Base-by-base conservation (phyloP, 2,113 vertebrate genomes). In the Anser cygnoides region DNA sequence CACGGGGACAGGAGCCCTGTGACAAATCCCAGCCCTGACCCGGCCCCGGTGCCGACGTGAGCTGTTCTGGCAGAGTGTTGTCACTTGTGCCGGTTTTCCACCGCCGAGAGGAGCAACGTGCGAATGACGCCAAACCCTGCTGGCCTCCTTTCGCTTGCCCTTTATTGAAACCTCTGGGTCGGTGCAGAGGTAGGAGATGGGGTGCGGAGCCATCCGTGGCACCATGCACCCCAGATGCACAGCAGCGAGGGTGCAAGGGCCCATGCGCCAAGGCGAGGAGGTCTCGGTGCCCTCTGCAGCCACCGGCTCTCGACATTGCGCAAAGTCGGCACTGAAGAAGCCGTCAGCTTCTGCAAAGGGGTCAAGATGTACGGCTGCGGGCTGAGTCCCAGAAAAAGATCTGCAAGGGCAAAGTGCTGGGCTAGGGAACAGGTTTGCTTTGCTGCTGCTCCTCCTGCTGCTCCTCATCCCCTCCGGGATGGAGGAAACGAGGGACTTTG, bases 111-210 rank as follows among this genome's bases (percentile, higher is more conserved):
- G 74, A 96, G 92, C 63, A 96, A 94, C 11, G 54, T 76, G 93
- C 0, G 74, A 95, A 95, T 97, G 96, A 95, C 71, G 89, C 93
- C 94, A 95, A 91, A 89, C 71, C 31, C 77, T 5, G 54, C 91
- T 83, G 94, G 84, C 95, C 95, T 92, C 91, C 57, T 97, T 97
- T 95, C 6, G 0, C 81, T 62, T 85, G 95, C 74, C 91, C 93
- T 92, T 92, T 91, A 78, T 8, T 33, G 89, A 37, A 91, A 94
- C 59, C 93, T 41, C 70, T 3, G 0, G 77, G 87, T 81, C 5
- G 14, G 26, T 28, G 19, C 70, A 31, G 28, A 39, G 26, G 26
- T 29, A 15, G 35, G 35, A 54, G 28, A 54, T 29, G 70, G 35
- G 26, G 50, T 72, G 37, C 28, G 29, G 70, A 29, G 70, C 17